Evolutionary conservation across 2,113 vertebrate species (phyloP).

Genomic region (Limanda limanda): DNA sequence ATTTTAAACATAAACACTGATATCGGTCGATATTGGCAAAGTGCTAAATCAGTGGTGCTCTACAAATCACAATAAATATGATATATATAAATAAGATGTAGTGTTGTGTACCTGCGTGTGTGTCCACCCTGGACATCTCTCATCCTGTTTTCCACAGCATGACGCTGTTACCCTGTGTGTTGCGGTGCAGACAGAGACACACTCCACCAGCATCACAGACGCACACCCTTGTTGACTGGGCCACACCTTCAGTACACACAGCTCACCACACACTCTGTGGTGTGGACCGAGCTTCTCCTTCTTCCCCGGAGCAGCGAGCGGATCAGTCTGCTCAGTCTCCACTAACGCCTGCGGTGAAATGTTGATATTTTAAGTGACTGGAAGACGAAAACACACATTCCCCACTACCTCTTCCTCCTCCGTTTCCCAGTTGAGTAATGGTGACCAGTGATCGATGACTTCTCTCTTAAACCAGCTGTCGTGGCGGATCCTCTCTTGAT

Average conservation of each 20-base stretch:
- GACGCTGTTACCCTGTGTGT: constrained; percentile 1
- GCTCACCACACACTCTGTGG: not conserved
- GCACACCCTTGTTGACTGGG: constrained; percentile 35
- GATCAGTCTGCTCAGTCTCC: constrained; percentile 51
- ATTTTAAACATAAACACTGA: too few relatives aligned
- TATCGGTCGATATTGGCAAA: too few relatives aligned
- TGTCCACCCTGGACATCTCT: not conserved
- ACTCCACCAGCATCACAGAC: not conserved
- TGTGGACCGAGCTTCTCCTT: not conserved
- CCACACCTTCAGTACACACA: constrained; percentile 40
- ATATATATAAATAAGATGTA: too few relatives aligned
- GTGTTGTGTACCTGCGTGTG: not conserved
- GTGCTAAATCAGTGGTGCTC: too few relatives aligned
- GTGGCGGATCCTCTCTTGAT: constrained; percentile 29
- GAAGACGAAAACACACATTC: constrained; percentile 40
- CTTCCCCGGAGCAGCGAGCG: not conserved
- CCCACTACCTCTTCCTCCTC: constrained; percentile 14
- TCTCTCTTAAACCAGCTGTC: constrained; percentile 38
- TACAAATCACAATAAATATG: too few relatives aligned
- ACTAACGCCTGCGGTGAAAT: constrained; percentile 52
- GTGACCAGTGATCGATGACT: constrained; percentile 41
- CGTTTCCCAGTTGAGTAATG: constrained; percentile 36
- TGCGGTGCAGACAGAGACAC: not conserved
- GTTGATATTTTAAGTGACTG: constrained; percentile 57
- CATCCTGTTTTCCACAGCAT: constrained; percentile 3